Percentiles rank a stretch among this genome's conserved stretches.
Conservation (phyloP, 2,797 vertebrate species). For the Phaenicophaeus curvirostris region DNA sequence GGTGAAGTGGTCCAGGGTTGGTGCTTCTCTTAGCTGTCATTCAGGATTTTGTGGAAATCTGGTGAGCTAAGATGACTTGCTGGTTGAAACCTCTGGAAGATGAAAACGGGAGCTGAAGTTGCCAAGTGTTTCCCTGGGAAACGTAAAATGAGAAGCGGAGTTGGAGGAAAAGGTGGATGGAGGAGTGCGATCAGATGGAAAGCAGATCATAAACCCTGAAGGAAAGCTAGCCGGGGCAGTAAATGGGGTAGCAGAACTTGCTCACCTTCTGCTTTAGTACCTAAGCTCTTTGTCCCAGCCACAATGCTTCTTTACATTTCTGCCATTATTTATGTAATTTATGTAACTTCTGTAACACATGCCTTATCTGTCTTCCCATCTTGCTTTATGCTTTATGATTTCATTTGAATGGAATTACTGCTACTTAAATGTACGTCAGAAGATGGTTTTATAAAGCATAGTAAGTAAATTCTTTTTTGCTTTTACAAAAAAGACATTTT, state of each 20-base stretch:
- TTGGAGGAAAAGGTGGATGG: not conserved
- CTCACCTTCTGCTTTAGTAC: not conserved
- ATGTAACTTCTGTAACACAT: not conserved
- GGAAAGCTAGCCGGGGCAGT: not conserved
- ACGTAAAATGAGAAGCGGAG: rapidly evolving
- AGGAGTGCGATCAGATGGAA: not conserved
- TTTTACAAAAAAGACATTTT: not conserved
- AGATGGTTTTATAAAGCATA: not conserved
- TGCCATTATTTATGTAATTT: not conserved
- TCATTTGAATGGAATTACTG: not conserved
- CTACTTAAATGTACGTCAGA: not conserved
- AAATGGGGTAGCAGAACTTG: not conserved
- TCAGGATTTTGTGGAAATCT: rapidly evolving
- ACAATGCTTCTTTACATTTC: not conserved
- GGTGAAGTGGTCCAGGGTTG: not conserved
- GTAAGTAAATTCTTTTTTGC: not conserved
- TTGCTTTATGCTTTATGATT: not conserved
- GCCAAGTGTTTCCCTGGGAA: not conserved
- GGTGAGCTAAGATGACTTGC: not conserved
- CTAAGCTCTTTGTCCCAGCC: not conserved
- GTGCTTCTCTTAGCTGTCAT: rapidly evolving
- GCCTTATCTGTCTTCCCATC: not conserved
- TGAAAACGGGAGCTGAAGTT: rapidly evolving
- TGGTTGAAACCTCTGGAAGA: too few relatives aligned
- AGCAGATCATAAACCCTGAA: not conserved